Evolutionary conservation across 2,113 vertebrate species (phyloP).

Genomic region (Acanthisitta chloris): DNA sequence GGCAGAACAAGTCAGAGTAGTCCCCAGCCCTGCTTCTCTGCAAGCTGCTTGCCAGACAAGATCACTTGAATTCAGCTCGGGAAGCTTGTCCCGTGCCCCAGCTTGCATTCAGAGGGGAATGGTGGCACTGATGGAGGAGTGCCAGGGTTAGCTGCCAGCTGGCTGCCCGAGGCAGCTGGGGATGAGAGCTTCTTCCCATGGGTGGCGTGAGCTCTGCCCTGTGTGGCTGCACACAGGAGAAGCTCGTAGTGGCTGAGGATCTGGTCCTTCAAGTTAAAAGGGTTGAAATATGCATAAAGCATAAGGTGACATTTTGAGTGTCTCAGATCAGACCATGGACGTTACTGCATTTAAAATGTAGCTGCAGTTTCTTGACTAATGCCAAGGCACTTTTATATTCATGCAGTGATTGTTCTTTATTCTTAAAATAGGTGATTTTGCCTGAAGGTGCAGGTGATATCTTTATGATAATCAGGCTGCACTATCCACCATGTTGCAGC

Average conservation of each 20-base stretch:
- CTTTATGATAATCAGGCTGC: neutral
- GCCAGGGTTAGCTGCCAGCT: slow-evolving; percentile 26
- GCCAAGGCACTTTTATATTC: slow-evolving; percentile 23
- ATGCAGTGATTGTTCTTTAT: slow-evolving; percentile 19
- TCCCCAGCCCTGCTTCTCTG: neutral
- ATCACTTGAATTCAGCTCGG: neutral
- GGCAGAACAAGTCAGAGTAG: neutral
- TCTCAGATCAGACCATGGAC: slow-evolving; percentile 14
- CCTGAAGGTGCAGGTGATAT: neutral
- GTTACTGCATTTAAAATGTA: slow-evolving; percentile 31
- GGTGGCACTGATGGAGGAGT: neutral
- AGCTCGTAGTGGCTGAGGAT: neutral
- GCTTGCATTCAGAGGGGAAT: neutral
- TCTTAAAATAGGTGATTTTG: slow-evolving; percentile 4
- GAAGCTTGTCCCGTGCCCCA: neutral
- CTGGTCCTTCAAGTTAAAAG: slow-evolving; percentile 37
- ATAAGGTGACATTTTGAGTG: slow-evolving; percentile 48
- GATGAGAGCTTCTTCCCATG: neutral
- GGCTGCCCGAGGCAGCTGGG: neutral
- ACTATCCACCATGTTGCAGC: neutral
- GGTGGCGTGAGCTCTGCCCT: neutral
- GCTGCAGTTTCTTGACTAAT: slow-evolving; percentile 47
- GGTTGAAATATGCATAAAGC: slow-evolving; percentile 30
- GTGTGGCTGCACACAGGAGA: neutral
- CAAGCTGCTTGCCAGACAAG: neutral